These are phyloP conservation scores for Microplitis demolitor DNA, from an alignment of 1,140 invertebrate genomes.

Conservation along the genomic window DNA sequence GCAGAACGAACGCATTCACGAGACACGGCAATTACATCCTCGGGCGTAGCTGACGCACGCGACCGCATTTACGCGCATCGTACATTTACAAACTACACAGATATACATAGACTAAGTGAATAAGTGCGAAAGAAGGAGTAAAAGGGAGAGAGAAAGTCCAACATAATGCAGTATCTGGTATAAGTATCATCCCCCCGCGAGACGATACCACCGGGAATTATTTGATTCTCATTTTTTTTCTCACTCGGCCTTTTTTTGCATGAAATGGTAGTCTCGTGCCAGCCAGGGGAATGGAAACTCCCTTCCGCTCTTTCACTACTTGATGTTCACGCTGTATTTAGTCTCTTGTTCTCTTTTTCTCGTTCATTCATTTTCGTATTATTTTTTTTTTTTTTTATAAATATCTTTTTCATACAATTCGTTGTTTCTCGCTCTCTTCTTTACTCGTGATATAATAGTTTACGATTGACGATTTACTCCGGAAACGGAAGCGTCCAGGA, in stretches of 20 bases:
- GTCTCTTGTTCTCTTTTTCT: constrained; percentile 7
- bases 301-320: constrained; percentile 1
- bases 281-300: background rate
- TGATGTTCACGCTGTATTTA: too few relatives aligned
- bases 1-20: constrained; percentile 49
- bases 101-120: background rate
- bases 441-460: background rate
- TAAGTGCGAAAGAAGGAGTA: too few relatives aligned
- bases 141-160: background rate
- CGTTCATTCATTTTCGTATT: background rate
- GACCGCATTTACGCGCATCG: constrained; percentile 21
- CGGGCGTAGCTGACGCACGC: constrained; percentile 45
- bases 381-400: background rate
- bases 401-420: background rate
- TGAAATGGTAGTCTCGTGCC: constrained; percentile 4
- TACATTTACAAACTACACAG: background rate
- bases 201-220: constrained; percentile 37
- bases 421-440: background rate
- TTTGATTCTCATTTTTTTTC: constrained; percentile 45
- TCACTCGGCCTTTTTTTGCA: constrained; percentile 12
- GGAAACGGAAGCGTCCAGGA: constrained; percentile 22
- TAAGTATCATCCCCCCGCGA: background rate
- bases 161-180: background rate
- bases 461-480: background rate
- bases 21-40: constrained; percentile 51